A percentile compares a stretch with the other conserved stretches of the same genome.
phyloP scores from a whole-genome alignment of 2,113 vertebrate genomes.

The Steatornis caripensis region DNA sequence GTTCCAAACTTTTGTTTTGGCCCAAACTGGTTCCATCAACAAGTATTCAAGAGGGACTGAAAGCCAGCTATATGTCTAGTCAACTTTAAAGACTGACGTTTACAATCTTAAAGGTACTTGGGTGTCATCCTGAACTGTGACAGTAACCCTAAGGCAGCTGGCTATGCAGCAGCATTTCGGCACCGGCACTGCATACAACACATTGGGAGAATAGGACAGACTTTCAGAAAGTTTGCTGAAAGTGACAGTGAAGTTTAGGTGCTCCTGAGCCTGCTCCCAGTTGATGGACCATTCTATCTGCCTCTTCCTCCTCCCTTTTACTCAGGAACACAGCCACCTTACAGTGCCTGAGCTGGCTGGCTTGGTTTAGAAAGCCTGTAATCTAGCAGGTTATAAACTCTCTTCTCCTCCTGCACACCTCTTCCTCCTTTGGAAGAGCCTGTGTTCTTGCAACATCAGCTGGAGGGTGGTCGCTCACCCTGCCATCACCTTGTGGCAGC shows the following conservation, averaged over 20 bases:
- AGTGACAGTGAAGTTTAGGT: background rate
- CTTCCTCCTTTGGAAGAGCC: background rate
- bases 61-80: background rate
- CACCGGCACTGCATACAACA: background rate
- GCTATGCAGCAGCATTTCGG: rapidly evolving
- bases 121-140: background rate
- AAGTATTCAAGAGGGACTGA: background rate
- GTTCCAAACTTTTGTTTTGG: background rate
- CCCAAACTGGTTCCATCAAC: background rate
- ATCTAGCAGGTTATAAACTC: background rate
- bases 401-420: background rate
- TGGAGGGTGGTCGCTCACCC: background rate
- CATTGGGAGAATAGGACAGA: rapidly evolving
- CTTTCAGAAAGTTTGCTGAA: background rate
- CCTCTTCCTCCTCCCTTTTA: background rate
- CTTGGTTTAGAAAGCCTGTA: background rate
- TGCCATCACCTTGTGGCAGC: background rate
- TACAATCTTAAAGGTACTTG: background rate
- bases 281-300: background rate
- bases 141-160: background rate
- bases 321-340: background rate
- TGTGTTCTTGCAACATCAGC: background rate
- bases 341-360: background rate
- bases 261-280: background rate
- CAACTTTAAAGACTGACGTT: background rate